A percentile compares a stretch with the other conserved stretches of the same genome.
Conservation (phyloP, 2,113 vertebrate species). For the Motacilla alba region DNA sequence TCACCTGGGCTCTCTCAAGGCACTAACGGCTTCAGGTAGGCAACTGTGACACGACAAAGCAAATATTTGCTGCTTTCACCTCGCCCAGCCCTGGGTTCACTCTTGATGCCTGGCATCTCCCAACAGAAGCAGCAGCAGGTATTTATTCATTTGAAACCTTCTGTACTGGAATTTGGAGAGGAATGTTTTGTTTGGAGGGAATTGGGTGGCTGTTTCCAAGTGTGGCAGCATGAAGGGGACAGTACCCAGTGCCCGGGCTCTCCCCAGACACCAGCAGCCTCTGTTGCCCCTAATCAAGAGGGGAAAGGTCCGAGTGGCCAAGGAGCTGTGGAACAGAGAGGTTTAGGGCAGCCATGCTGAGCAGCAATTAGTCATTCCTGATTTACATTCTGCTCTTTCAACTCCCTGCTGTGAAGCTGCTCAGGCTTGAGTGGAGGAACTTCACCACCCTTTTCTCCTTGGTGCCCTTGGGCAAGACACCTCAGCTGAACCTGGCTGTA, state of each 20-base stretch:
- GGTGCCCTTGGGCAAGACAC: slow-evolving; percentile 25
- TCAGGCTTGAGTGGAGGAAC: background rate
- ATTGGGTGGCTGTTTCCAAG: background rate
- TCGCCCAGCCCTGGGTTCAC: background rate
- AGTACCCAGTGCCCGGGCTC: background rate
- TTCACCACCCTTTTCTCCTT: background rate
- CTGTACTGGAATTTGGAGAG: background rate
- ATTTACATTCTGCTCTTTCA: slow-evolving; percentile 48
- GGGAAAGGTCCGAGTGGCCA: background rate
- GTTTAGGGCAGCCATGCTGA: background rate
- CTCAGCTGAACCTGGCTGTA: background rate
- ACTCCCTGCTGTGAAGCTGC: slow-evolving; percentile 41
- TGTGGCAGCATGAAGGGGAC: fast-evolving
- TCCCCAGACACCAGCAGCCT: background rate
- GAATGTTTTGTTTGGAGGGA: background rate
- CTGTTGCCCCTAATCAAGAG: background rate
- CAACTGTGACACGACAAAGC: background rate
- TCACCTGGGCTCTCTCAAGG: background rate
- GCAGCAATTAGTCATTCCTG: slow-evolving; percentile 27
- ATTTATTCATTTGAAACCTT: background rate
- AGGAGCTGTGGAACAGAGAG: background rate
- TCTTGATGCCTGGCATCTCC: background rate
- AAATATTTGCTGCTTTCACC: background rate
- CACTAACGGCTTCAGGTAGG: background rate
- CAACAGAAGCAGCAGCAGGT: background rate